These are phyloP conservation scores for Gephyroberyx darwinii DNA, from an alignment of 2,797 vertebrate genomes.

Conservation along the genomic window DNA sequence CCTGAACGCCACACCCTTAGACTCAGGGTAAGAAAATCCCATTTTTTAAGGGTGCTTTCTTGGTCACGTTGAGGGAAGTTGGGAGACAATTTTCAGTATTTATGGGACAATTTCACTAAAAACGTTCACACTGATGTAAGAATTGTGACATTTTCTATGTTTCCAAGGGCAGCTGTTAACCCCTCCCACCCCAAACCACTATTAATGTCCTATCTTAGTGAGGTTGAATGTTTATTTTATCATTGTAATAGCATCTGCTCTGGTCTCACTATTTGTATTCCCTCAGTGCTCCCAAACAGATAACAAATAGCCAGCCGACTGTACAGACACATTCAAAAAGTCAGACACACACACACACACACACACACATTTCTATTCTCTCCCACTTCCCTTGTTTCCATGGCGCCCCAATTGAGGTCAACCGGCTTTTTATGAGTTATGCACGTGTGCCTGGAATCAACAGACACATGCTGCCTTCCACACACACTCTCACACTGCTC, in stretches of 20 bases:
- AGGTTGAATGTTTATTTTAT: too few species aligned
- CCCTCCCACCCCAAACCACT: too few species aligned
- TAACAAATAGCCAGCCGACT: not conserved
- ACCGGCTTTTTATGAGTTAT: slow-evolving; percentile 61
- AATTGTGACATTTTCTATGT: not conserved
- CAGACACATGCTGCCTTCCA: slow-evolving; percentile 67
- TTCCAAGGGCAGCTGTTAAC: too few species aligned
- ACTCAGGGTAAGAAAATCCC: too few species aligned
- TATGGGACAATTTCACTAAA: not conserved
- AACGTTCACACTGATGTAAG: not conserved
- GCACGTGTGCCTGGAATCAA: slow-evolving; percentile 68
- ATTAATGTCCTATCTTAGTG: too few species aligned
- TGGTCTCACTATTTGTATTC: too few species aligned
- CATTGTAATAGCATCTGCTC: too few species aligned
- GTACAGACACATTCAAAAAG: slow-evolving; percentile 10
- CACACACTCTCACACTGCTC: slow-evolving; percentile 34
- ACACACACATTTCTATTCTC: not conserved
- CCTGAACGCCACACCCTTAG: not conserved
- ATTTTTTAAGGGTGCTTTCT: too few species aligned
- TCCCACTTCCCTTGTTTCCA: slow-evolving; percentile 68
- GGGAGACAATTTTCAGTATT: too few species aligned
- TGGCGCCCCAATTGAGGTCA: slow-evolving; percentile 75
- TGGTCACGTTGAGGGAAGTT: too few species aligned
- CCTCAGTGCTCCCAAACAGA: not conserved
- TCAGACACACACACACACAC: slow-evolving; percentile 9